A percentile compares a stretch with the other conserved stretches of the same genome.
Evolutionary conservation across 2,888 invertebrate species (phyloP).

Genomic region (Ophraella communa): DNA sequence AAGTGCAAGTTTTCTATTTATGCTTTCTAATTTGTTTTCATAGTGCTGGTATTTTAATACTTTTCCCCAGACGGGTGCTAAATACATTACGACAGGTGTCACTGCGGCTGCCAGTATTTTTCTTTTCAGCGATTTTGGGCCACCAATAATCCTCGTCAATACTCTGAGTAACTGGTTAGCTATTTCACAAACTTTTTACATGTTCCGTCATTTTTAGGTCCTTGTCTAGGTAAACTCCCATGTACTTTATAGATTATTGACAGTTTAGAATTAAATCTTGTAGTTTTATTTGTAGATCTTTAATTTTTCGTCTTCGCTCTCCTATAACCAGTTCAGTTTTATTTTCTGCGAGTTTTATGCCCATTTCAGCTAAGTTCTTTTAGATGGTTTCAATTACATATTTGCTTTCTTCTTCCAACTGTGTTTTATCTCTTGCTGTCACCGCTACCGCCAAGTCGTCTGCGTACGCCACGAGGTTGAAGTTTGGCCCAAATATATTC

Average conservation of each 20-base stretch:
- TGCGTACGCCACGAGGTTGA: slow-evolving; percentile 9
- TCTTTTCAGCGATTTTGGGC: no score
- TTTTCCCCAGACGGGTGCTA: no score
- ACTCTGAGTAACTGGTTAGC: no score
- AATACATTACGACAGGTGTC: no score
- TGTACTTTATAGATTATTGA: background rate
- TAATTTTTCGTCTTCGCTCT: background rate
- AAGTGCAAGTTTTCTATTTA: no score
- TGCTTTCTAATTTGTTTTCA: no score
- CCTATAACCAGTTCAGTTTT: background rate
- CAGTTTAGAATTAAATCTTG: background rate
- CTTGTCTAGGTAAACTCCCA: background rate
- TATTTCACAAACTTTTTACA: no score
- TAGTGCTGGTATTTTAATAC: no score
- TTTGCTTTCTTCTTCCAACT: background rate
- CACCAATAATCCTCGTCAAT: no score
- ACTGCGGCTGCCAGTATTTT: no score
- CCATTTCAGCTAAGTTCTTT: background rate
- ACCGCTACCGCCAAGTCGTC: slow-evolving; percentile 20
- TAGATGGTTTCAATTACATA: background rate
- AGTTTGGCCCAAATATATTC: background rate
- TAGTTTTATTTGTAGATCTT: background rate
- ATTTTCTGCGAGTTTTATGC: background rate
- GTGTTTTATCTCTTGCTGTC: background rate
- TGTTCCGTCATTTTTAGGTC: background rate